phyloP scores from a whole-genome alignment of 2,797 vertebrate genomes.

The Cynodonichthys magdalenae region DNA sequence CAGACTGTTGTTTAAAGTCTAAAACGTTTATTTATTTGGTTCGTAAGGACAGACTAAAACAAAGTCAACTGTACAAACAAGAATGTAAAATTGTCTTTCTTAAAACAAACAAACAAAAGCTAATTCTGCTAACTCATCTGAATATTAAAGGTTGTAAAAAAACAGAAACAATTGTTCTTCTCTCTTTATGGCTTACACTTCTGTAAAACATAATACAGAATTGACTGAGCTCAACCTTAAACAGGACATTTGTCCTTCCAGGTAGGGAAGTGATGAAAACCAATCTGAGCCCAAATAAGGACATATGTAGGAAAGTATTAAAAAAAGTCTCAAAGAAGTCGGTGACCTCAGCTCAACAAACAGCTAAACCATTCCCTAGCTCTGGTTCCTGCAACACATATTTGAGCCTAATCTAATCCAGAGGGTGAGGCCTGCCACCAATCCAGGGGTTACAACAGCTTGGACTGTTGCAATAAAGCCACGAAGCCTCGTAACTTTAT shows the following conservation, averaged over 20 bases:
- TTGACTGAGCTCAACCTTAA: not conserved
- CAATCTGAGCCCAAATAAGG: conserved; percentile 70
- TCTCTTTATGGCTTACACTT: too few relatives aligned
- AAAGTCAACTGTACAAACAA: too few relatives aligned
- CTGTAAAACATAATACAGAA: too few relatives aligned
- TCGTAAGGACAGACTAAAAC: too few relatives aligned
- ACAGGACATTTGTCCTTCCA: conserved; percentile 51
- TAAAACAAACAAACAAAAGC: too few relatives aligned
- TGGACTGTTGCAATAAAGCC: conserved; percentile 51
- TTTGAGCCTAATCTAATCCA: conserved; percentile 75
- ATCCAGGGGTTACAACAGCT: conserved; percentile 45
- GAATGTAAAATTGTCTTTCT: too few relatives aligned
- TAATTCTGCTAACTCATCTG: too few relatives aligned
- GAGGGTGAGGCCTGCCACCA: conserved; percentile 64
- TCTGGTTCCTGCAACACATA: conserved; percentile 72
- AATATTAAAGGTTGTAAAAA: too few relatives aligned
- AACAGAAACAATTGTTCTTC: too few relatives aligned
- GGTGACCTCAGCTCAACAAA: conserved; percentile 78
- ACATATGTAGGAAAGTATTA: conserved; percentile 48
- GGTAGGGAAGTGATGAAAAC: conserved; percentile 55
- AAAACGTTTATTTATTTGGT: too few relatives aligned
- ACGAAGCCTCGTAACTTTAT: conserved; percentile 26
- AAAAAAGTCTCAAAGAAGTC: conserved; percentile 38
- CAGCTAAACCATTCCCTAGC: conserved; percentile 70
- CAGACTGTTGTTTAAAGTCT: too few relatives aligned